Base-by-base conservation (phyloP, 2,797 vertebrate species). In the Megaceryle alcyon region DNA sequence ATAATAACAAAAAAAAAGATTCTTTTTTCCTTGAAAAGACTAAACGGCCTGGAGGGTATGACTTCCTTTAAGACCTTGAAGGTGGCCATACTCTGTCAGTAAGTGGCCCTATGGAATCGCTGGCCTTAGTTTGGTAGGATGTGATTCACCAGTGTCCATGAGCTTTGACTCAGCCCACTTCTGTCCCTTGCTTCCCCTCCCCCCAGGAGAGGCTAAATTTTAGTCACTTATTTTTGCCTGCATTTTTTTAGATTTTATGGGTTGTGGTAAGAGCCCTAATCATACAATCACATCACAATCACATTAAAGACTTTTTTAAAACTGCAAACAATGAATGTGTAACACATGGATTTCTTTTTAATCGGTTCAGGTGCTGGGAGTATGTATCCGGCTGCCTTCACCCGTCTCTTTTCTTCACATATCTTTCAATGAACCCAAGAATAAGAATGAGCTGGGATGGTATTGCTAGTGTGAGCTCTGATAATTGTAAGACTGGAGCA, bases 251-350 rank as follows among this genome's bases (percentile, higher is more conserved):
- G 88, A 79, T 90, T 90, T 75, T 84, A 76, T 0, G 17, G 91
- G 95, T 97, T 93, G 91, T 92, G 96, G 91, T 91, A 82, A 72
- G 77, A 97, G 93, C 84, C 95, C 96, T 77, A 48, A 92, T 73
- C 21, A 96, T 98, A 96, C 97, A 98, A 97, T 98, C 98, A 96
- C 94, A 15, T 97, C 95, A 95, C 92, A 97, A 90, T 94, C 95
- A 94, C 97, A 93, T 71, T 5, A 86, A 96, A 92, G 82, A 92
- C 88, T 94, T 95, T 92, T 95, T 87, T 44, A 17, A 9, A 90
- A 72, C n/a, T 39, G 82, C 91, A 97, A 95, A 88, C 72, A 31
- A 90, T 97, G 97, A 97, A 96, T 94, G 92, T 96, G 97, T 82
- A 89, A 91, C 95, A 96, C 93, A 5, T 88, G 57, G 56, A 16